These are phyloP conservation scores for Dreissena polymorpha DNA, from an alignment of 1,140 invertebrate genomes.

Conservation along the genomic window DNA sequence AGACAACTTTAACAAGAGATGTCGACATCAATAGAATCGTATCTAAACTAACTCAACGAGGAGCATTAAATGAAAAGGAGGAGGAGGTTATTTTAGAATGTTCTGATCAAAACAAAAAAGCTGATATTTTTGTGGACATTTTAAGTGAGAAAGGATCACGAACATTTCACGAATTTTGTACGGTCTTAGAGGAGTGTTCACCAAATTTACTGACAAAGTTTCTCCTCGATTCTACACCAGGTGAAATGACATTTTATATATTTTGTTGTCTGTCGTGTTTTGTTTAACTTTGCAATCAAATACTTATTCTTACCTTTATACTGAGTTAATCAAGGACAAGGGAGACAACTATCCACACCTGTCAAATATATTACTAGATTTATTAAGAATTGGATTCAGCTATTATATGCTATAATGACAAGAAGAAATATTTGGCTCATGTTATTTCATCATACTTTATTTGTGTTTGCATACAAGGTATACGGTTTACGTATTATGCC, in stretches of 20 bases:
- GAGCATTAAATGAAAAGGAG: slow-evolving; percentile 45
- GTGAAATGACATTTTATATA: neutral
- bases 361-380: no score
- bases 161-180: slow-evolving; percentile 51
- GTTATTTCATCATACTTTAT: no score
- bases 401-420: no score
- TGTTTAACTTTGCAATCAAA: no score
- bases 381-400: no score
- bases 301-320: no score
- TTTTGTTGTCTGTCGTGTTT: no score
- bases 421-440: no score
- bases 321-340: no score
- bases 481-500: no score
- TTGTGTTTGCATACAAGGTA: no score
- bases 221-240: slow-evolving; percentile 42
- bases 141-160: slow-evolving; percentile 40
- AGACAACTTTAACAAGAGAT: slow-evolving; percentile 36
- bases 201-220: slow-evolving; percentile 50
- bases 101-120: slow-evolving; percentile 33
- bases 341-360: no score
- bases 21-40: slow-evolving; percentile 43
- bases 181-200: slow-evolving; percentile 43
- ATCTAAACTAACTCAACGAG: slow-evolving; percentile 33
- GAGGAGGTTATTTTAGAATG: slow-evolving; percentile 51
- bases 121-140: slow-evolving; percentile 46